Base-by-base conservation (phyloP, 2,113 vertebrate genomes). In the Scytalopus superciliaris region DNA sequence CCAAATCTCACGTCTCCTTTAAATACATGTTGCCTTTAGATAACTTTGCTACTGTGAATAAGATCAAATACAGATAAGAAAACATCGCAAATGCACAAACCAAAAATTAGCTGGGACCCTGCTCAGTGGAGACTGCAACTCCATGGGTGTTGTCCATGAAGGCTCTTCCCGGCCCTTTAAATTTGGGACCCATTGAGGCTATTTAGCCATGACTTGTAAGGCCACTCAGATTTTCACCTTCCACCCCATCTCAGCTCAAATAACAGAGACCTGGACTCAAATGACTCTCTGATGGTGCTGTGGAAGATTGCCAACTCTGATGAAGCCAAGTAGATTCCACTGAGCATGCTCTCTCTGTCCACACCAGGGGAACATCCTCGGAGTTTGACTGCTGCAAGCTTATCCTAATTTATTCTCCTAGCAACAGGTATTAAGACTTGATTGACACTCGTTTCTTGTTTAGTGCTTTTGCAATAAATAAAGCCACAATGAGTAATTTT, bases 371-470 rank as follows among this genome's bases (percentile, higher is more conserved):
- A 96, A 90, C 75, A 86, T 95, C 64, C 62, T 86, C 2, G 0
- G 68, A 93, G 79, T 81, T 42, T 75, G 50, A 84, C 37, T 72
- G 60, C 80, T 92, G 27, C 78, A 79, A 92, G 53, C 56, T 42
- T 93, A 68, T 90, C 49, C 60, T 96, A 80, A 96, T 97, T 96
- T 87, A 80, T 90, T 90, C 64, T 94, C 78, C 81, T 93, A 91
- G 86, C 81, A 96, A 93, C 81, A 91, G 78, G 89, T 94, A 93
- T 45, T 90, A 90, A 91, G 85, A 52, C 53, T 89, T 92, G 91
- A 91, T 57, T 79, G 87, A 92, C 70, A 66, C 10, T 45, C 30
- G 1, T 37, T 93, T 92, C 80, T 90, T 72, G 44, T 89, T 69
- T 39, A 19, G 16, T 81, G 55, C 64, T 82, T 94, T 91, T 94